A percentile compares a stretch with the other conserved stretches of the same genome.
phyloP scores from a whole-genome alignment of 2,888 invertebrate genomes.

The Lochmaea capreae region DNA sequence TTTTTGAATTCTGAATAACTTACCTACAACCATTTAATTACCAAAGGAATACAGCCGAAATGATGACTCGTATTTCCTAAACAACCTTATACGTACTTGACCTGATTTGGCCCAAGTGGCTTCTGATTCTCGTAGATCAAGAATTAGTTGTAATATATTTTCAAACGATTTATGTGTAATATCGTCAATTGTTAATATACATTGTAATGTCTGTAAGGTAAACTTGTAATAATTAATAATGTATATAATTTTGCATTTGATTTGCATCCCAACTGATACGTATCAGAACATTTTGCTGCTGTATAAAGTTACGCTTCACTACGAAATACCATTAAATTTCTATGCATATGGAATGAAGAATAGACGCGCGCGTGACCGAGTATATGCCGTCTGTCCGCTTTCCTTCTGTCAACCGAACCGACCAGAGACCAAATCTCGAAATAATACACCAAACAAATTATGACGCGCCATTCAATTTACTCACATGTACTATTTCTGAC shows the following conservation, averaged over 20 bases:
- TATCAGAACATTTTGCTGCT: conserved; percentile 64
- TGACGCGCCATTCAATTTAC: conserved; percentile 48
- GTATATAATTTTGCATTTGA: conserved; percentile 66
- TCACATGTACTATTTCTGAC: conserved; percentile 42
- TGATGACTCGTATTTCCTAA: too few relatives aligned
- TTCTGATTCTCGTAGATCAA: too few relatives aligned
- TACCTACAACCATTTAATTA: too few relatives aligned
- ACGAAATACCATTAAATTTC: conserved; percentile 65
- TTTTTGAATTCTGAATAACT: too few relatives aligned
- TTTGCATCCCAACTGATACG: conserved; percentile 65
- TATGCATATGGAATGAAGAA: conserved; percentile 66
- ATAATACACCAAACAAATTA: conserved; percentile 48
- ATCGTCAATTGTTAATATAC: not conserved
- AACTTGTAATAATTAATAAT: conserved; percentile 51
- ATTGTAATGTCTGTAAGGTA: not conserved
- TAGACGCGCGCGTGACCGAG: conserved; percentile 49
- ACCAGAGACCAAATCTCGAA: conserved; percentile 47
- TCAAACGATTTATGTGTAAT: too few relatives aligned
- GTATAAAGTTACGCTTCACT: conserved; percentile 62
- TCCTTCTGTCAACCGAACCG: conserved; percentile 39
- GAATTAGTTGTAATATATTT: too few relatives aligned
- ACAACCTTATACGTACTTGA: too few relatives aligned
- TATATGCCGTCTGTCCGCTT: conserved; percentile 30
- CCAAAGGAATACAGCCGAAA: too few relatives aligned
- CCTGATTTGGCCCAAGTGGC: too few relatives aligned